Evolutionary conservation across 2,113 vertebrate species (phyloP), one percentile per base, ranked within the genome.

Genomic region (Corythoichthys intestinalis): DNA sequence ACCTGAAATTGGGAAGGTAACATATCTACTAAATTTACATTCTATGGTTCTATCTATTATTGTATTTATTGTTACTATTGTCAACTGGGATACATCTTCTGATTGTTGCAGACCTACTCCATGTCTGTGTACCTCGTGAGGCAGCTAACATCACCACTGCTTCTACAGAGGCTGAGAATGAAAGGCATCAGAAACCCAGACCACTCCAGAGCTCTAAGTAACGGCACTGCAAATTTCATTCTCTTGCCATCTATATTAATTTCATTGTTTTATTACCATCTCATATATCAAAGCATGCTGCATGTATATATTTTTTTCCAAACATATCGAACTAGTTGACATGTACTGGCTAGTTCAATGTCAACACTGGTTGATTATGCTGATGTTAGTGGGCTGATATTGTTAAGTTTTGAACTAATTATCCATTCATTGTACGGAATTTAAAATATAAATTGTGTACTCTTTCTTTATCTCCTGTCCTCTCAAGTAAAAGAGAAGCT

Each of bases 171-270:
- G 78, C 91, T 99, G 73, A 93, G 94, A 90, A 94, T 96, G 94
- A 99, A 99, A 90, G 97, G 97, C 71, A 98, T 98, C 87, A 89
- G 97, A 81, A 99, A 98, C 80, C 94, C 97, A 1, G 97, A 99
- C 87, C 97, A 99, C 92, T 99, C 97, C 82, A 94, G 96, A 92
- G 97, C 97, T 11, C 89, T 98, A 54, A 98, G 96, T 98, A 94
- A 77, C 2, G 65, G 61, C 6, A 46, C 11, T 57, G 1, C 13
- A 12, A 2, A 62, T n/a, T 61, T 14, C 7, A n/a, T 9, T n/a
- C 9, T 15, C 13, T 14, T n/a, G 1, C 53, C 39, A 17, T 39
- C 13, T 34, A 28, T 28, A 28, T 28, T 28, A 28, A 28, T 28
- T 28, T 41, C 41, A 41, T 44, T 44, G 6, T 7, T 44, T 5